Evolutionary conservation across 2,113 vertebrate genomes (phyloP).

Genomic region (Thomomys bottae): DNA sequence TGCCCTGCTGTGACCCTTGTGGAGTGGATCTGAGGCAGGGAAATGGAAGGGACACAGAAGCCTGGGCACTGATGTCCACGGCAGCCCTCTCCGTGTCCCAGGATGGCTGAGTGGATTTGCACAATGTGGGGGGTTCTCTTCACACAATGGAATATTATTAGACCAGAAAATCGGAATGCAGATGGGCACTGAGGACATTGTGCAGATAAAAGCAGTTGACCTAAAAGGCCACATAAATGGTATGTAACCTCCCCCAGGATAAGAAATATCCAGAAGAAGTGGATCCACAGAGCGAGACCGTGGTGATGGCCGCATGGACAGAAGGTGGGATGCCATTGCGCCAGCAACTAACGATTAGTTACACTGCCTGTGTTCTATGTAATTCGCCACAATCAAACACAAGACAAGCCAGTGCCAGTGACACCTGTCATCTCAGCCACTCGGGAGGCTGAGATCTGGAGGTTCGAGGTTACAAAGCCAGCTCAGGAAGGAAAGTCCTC

Average conservation of each 20-base stretch:
- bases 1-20: not conserved
- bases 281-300: not conserved
- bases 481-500: too few relatives aligned
- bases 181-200: accelerated
- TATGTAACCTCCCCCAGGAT: accelerated
- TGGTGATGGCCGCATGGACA: accelerated
- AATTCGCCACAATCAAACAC: not conserved
- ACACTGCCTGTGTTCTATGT: not conserved
- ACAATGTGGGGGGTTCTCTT: accelerated
- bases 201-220: not conserved
- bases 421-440: too few relatives aligned
- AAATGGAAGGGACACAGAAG: not conserved
- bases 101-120: accelerated
- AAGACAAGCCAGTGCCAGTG: not conserved
- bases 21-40: not conserved
- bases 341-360: too few relatives aligned
- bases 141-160: accelerated
- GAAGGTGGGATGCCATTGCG: too few relatives aligned
- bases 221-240: not conserved
- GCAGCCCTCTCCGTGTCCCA: not conserved
- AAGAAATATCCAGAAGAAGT: not conserved
- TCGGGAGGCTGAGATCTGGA: too few relatives aligned
- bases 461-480: too few relatives aligned
- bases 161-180: not conserved
- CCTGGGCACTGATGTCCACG: accelerated